These are phyloP conservation scores for Drosophila bifasciata DNA, from an alignment of 1,140 invertebrate species.

Conservation along the genomic window DNA sequence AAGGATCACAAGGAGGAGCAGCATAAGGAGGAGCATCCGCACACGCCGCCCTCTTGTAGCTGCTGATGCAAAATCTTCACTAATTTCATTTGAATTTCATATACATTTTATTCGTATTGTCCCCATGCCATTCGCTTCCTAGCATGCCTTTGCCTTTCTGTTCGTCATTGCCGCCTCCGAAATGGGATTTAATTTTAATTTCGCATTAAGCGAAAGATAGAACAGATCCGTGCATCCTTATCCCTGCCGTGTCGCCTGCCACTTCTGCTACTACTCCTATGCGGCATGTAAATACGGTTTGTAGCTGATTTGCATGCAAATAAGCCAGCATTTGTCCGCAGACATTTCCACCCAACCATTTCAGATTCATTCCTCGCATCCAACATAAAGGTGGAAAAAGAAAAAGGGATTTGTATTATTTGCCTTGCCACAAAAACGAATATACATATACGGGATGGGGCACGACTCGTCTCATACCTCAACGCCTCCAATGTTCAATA, in stretches of 20 bases:
- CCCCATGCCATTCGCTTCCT: too few species aligned
- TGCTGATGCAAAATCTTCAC: constrained; percentile 61
- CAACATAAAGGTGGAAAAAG: background rate
- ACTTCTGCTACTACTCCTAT: too few species aligned
- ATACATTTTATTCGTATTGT: background rate
- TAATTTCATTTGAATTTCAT: constrained; percentile 74
- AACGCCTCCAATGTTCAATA: constrained; percentile 14
- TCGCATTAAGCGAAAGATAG: constrained; percentile 40
- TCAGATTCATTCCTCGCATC: background rate
- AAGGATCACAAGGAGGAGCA: background rate
- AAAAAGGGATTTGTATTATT: constrained; percentile 9
- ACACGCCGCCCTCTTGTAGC: constrained; percentile 6
- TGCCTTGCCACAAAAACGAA: constrained; percentile 11
- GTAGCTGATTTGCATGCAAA: constrained; percentile 72
- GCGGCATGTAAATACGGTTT: constrained; percentile 48
- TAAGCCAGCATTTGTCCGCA: constrained; percentile 39
- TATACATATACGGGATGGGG: constrained; percentile 42
- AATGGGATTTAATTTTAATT: constrained; percentile 66
- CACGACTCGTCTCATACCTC: constrained; percentile 19
- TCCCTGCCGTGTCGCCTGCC: constrained; percentile 1
- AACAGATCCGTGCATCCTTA: constrained; percentile 34
- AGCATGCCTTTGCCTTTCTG: constrained; percentile 4
- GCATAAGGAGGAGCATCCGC: background rate
- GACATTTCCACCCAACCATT: background rate
- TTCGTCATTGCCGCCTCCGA: constrained; percentile 16